Conservation (phyloP, 2,113 vertebrate genomes). For the Amphilophus citrinellus region DNA sequence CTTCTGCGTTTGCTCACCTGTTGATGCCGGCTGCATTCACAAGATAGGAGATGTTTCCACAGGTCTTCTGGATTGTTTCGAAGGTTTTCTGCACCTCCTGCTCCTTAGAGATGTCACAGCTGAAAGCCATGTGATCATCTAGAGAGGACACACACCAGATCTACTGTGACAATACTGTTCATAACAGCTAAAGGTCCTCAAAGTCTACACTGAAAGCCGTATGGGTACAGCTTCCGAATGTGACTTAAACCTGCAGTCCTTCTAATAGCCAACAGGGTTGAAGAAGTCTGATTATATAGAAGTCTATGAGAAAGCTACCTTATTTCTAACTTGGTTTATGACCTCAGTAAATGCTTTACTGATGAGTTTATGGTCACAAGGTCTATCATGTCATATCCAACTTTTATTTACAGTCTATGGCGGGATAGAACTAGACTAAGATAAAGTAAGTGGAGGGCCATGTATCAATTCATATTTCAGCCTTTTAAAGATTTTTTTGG, state of each 20-base stretch:
- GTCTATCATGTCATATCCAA: neutral
- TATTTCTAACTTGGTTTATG: neutral
- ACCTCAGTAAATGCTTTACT: neutral
- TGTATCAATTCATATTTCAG: too few species aligned
- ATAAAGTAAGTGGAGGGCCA: neutral
- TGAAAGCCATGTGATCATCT: slow-evolving; percentile 87
- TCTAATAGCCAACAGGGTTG: neutral
- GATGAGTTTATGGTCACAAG: neutral
- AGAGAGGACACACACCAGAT: neutral
- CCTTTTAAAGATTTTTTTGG: too few species aligned
- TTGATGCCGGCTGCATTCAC: slow-evolving; percentile 94
- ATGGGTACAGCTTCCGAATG: neutral
- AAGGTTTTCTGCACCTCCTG: slow-evolving; percentile 87
- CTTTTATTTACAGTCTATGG: neutral
- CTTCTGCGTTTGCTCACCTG: slow-evolving; percentile 79
- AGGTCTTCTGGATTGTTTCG: slow-evolving; percentile 84
- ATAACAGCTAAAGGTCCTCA: neutral
- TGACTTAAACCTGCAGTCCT: neutral
- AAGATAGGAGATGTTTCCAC: slow-evolving; percentile 87
- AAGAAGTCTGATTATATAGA: neutral
- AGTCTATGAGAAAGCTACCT: fast-evolving
- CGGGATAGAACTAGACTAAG: neutral
- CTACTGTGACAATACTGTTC: neutral
- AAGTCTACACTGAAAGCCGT: neutral
- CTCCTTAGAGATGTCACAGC: slow-evolving; percentile 90